Percentiles rank a stretch among this genome's conserved stretches.
Evolutionary conservation across 2,113 vertebrate species (phyloP).

Genomic region (Quiscalus mexicanus): DNA sequence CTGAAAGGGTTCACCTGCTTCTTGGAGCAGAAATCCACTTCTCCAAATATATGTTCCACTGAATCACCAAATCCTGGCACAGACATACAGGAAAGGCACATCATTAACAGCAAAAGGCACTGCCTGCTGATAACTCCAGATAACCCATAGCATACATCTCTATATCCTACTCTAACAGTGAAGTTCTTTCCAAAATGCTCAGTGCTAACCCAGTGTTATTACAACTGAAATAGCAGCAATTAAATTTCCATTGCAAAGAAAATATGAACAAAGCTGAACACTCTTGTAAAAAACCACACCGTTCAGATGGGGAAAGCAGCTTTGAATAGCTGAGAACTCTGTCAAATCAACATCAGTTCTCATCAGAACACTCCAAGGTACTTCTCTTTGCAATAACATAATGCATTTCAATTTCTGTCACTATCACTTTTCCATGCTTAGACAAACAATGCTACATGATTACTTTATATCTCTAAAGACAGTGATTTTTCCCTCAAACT

Average conservation of each 20-base stretch:
- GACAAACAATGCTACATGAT: background rate
- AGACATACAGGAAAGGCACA: background rate
- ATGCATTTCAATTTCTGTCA: background rate
- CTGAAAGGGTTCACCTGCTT: background rate
- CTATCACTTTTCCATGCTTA: background rate
- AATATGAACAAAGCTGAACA: background rate
- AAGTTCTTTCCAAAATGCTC: slow-evolving; percentile 14
- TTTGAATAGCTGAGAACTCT: slow-evolving; percentile 13
- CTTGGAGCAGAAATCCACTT: background rate
- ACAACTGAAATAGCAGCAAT: slow-evolving; percentile 7
- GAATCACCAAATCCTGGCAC: background rate
- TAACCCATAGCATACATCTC: background rate
- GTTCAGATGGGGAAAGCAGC: background rate
- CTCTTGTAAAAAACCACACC: background rate
- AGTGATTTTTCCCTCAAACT: background rate
- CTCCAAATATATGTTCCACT: background rate
- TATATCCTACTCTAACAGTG: background rate
- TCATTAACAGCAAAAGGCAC: background rate
- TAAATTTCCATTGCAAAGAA: slow-evolving; percentile 35
- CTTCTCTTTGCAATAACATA: slow-evolving; percentile 28
- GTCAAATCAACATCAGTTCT: slow-evolving; percentile 38
- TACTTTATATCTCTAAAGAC: background rate
- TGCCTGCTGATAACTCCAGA: background rate
- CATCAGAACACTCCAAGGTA: slow-evolving; percentile 6
- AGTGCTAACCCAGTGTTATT: background rate